Percentiles rank a stretch among this genome's conserved stretches.
Evolutionary conservation across 2,888 invertebrate genomes (phyloP).

Genomic region (Imbricaverruca yamaguchii): DNA sequence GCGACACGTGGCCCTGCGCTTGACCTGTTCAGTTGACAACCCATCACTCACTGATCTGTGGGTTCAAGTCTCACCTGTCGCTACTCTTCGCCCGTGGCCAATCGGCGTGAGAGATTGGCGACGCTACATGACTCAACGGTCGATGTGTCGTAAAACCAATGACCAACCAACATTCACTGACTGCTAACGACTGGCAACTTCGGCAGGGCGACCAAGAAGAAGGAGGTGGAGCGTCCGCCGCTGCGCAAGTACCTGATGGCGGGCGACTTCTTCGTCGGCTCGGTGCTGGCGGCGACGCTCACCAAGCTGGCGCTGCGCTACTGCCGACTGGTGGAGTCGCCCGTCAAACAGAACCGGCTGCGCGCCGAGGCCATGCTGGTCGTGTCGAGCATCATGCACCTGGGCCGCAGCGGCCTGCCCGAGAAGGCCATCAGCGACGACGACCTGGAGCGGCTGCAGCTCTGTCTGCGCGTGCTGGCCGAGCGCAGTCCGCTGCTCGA

Average conservation of each 20-base stretch:
- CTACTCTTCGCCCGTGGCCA: too few species aligned
- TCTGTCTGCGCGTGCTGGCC: slow-evolving; percentile 47
- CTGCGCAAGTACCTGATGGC: slow-evolving; percentile 80
- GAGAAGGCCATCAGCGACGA: slow-evolving; percentile 85
- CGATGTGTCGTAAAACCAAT: too few species aligned
- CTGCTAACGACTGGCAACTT: too few species aligned
- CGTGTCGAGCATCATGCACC: slow-evolving; percentile 73
- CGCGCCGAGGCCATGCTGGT: slow-evolving; percentile 79
- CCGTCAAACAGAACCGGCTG: slow-evolving; percentile 51
- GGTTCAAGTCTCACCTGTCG: too few species aligned
- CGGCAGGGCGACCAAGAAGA: slow-evolving; percentile 43
- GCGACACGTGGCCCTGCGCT: too few species aligned
- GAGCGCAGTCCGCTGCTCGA: slow-evolving; percentile 36
- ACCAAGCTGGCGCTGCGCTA: slow-evolving; percentile 72
- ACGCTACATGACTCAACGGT: too few species aligned
- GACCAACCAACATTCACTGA: too few species aligned
- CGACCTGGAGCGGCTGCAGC: slow-evolving; percentile 78
- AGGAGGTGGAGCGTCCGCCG: slow-evolving; percentile 63
- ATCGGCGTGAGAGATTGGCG: too few species aligned
- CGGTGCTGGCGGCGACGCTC: slow-evolving; percentile 81
- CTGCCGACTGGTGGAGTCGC: slow-evolving; percentile 37
- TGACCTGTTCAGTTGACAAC: too few species aligned
- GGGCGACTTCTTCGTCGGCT: slow-evolving; percentile 93
- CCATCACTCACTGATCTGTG: too few species aligned
- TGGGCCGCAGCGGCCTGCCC: slow-evolving; percentile 60